Base-by-base conservation (phyloP, 2,888 invertebrate species). In the Caenorhabditis drosophilae region DNA sequence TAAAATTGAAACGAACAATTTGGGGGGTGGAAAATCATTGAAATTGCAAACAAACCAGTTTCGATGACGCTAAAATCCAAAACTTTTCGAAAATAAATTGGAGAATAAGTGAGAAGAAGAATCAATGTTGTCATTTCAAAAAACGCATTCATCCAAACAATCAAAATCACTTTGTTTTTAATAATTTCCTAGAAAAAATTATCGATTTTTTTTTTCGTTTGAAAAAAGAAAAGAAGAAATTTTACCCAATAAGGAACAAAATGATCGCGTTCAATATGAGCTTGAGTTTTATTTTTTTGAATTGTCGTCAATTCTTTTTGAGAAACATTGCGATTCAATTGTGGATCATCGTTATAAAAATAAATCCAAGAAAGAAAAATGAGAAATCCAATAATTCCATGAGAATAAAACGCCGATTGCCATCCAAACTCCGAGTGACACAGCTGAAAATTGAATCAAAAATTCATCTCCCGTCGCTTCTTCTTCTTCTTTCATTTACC, bases 121-220 rank as follows among this genome's bases (percentile, higher is more conserved):
- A 77, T 77, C n/a, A 77, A 66, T 1, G 76, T 72, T 31, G 77
- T 73, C 66, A 80, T 75, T 51, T 80, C 80, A 23, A 73, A 76
- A 31, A 80, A 75, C 0, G 80, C 75, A 54, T 80, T 79, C 27
- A 73, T 51, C 80, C 78, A 79, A 4, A 79, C 70, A 15, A 67
- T 67, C 40, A 73, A 27, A n/a, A 79, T 75, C 2, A 74, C 70
- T 16, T 70, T 67, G 60, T 77, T 77, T 55, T 67, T 75, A 62
- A 68, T 64, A 38, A 79, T 79, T 26, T 67, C 72, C 73, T 72
- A 20, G 35, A 70, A 40, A 23, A 25, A 26, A n/a, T n/a, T n/a
- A n/a, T n/a, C n/a, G n/a, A n/a, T n/a, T n/a, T n/a, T n/a, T n/a
- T n/a, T n/a, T n/a, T n/a, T n/a, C n/a, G n/a, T n/a, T n/a, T n/a